Evolutionary conservation across 53 echinoderm and acorn worm genomes (phyloP).

Genomic region (Apostichopus leukothele): DNA sequence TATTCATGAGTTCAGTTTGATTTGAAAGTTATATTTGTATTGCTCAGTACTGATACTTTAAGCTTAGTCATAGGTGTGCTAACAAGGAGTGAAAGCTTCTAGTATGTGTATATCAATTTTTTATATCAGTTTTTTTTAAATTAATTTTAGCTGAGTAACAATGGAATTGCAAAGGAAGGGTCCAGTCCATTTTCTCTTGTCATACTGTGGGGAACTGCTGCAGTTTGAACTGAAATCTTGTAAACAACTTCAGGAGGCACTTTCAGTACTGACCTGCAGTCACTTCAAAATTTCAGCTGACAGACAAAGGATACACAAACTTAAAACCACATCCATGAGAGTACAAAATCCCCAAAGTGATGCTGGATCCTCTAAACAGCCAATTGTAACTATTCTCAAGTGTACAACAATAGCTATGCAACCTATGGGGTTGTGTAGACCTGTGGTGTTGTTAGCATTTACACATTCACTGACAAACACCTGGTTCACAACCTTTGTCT

Average conservation of each 20-base stretch:
- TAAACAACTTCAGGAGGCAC: neutral
- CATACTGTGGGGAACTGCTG: neutral
- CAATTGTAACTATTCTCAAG: neutral
- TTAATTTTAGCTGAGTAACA: neutral
- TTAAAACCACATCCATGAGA: neutral
- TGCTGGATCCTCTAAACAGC: neutral
- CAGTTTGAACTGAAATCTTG: neutral
- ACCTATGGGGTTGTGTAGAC: neutral
- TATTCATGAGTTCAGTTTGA: no score
- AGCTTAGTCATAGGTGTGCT: no score
- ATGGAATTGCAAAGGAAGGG: neutral
- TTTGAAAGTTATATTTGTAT: no score
- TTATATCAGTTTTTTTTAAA: no score
- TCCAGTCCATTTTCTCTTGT: neutral
- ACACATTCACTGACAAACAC: neutral
- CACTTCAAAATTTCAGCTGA: neutral
- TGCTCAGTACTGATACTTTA: no score
- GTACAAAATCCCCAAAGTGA: neutral
- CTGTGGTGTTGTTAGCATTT: conserved; percentile 15
- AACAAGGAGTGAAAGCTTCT: no score
- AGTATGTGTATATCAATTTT: no score
- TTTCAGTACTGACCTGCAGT: neutral
- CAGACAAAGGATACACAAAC: neutral
- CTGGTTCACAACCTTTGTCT: neutral
- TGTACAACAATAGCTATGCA: conserved; percentile 1